Base-by-base conservation (phyloP, 1,140 invertebrate genomes). In the Ctenoplectra terminalis region DNA sequence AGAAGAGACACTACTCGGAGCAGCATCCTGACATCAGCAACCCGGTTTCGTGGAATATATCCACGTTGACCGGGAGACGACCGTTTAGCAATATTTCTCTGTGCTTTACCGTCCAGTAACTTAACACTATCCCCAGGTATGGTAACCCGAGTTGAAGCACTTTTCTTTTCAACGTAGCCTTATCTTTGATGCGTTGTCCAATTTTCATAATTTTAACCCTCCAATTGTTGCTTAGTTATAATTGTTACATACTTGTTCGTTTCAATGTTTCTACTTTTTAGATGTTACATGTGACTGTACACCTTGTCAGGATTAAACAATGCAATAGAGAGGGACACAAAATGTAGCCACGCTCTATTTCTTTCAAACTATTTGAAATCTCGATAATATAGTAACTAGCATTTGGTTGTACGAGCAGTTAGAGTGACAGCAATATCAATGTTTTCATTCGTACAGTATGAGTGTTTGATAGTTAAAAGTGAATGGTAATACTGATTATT, bases 11-110 rank as follows among this genome's bases (percentile, higher is more conserved):
- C 90, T 94, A 17, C 90, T 95, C 23, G 94, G 93, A 7, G 86
- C 90, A 6, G 92, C 92, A 20, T 93, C 94, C 90, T 97, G 97
- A 96, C 97, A 97, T 96, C 97, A 97, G 88, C 96, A 96, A 91
- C 96, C 96, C 93, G 96, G 97, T 93, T 97, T 96, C 95, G 97
- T 98, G 95, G 97, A 98, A 92, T 97, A 97, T 91, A 97, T 97
- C 90, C 96, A 97, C 94, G 96, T 97, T 92, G 97, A 98, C 94
- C 96, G 97, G 91, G 97, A 97, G 94, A 97, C 97, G 88, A 97
- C 97, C 83, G 97, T 98, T 94, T 98, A 93, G 90, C 81, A 83
- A 90, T 79, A 88, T 82, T 88, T 88, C 85, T 92, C 83, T 88
- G 84, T 89, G 87, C 87, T 92, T 91, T 90, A 92, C 92, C 92